A percentile compares a stretch with the other conserved stretches of the same genome.
Conservation (phyloP, 2,113 vertebrate species). For the Nyctereutes procyonoides region DNA sequence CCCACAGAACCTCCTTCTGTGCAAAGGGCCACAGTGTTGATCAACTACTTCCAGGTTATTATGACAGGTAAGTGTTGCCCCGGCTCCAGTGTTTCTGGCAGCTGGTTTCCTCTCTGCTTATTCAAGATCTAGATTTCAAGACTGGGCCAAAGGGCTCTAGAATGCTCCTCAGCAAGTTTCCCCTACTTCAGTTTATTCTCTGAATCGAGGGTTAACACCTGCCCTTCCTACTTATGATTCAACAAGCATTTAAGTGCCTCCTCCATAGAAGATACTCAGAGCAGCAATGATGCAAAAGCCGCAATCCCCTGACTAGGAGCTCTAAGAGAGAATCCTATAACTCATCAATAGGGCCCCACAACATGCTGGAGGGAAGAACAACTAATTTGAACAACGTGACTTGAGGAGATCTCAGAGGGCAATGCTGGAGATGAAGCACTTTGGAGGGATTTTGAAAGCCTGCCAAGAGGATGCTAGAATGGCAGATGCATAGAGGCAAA, state of each 20-base stretch:
- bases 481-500: not conserved
- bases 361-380: not conserved
- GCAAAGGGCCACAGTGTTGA: not conserved
- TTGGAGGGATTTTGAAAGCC: not conserved
- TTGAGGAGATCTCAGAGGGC: not conserved
- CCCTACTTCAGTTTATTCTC: not conserved
- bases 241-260: not conserved
- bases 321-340: not conserved
- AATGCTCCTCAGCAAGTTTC: not conserved
- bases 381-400: not conserved
- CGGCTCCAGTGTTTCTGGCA: not conserved
- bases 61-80: not conserved
- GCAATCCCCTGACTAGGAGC: not conserved
- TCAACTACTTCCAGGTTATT: not conserved
- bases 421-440: not conserved
- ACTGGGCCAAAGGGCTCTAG: not conserved
- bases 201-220: not conserved
- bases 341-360: not conserved
- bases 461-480: not conserved
- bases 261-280: not conserved
- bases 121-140: not conserved
- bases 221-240: not conserved
- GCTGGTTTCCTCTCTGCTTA: constrained; percentile 1
- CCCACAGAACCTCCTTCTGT: not conserved
- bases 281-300: not conserved